A percentile compares a stretch with the other conserved stretches of the same genome.
Evolutionary conservation across 1,140 invertebrate species (phyloP).

Genomic region (Hermetia illucens): DNA sequence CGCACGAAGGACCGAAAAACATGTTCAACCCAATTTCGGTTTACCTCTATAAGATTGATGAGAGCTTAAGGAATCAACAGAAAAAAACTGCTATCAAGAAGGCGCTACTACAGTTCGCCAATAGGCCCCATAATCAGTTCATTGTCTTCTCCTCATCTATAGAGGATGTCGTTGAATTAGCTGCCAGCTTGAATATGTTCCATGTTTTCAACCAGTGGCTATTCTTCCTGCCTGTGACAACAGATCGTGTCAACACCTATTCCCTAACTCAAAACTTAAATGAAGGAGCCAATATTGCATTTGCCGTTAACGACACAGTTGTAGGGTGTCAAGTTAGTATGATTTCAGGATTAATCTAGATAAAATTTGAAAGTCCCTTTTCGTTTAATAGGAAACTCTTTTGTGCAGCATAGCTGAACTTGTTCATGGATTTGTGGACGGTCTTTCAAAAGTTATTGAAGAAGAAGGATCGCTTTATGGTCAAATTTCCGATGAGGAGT

Average conservation of each 20-base stretch:
- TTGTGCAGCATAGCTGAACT: slow-evolving; percentile 38
- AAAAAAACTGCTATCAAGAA: slow-evolving; percentile 12
- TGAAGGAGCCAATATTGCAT: slow-evolving; percentile 73
- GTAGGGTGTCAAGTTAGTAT: slow-evolving; percentile 9
- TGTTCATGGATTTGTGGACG: slow-evolving; percentile 41
- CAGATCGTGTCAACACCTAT: slow-evolving; percentile 33
- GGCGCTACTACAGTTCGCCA: slow-evolving; percentile 14
- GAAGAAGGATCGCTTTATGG: slow-evolving; percentile 52
- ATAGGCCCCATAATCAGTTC: slow-evolving; percentile 19
- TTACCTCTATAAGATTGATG: slow-evolving; percentile 23
- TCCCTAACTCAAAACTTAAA: slow-evolving; percentile 38
- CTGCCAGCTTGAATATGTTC: slow-evolving; percentile 46
- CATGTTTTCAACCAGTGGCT: slow-evolving; percentile 62
- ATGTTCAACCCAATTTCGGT: slow-evolving; percentile 22
- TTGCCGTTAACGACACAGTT: slow-evolving; percentile 53
- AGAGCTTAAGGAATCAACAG: slow-evolving; percentile 15
- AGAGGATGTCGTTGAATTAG: slow-evolving; percentile 47
- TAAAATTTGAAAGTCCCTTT: neutral
- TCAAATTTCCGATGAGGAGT: slow-evolving; percentile 65
- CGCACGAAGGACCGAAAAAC: slow-evolving; percentile 21
- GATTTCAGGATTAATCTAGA: neutral
- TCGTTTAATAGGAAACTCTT: slow-evolving; percentile 10
- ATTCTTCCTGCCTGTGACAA: slow-evolving; percentile 53
- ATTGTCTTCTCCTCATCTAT: slow-evolving; percentile 27
- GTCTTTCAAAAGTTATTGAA: slow-evolving; percentile 46